phyloP scores from a whole-genome alignment of 2,797 vertebrate genomes.

The Rhinophrynus dorsalis region DNA sequence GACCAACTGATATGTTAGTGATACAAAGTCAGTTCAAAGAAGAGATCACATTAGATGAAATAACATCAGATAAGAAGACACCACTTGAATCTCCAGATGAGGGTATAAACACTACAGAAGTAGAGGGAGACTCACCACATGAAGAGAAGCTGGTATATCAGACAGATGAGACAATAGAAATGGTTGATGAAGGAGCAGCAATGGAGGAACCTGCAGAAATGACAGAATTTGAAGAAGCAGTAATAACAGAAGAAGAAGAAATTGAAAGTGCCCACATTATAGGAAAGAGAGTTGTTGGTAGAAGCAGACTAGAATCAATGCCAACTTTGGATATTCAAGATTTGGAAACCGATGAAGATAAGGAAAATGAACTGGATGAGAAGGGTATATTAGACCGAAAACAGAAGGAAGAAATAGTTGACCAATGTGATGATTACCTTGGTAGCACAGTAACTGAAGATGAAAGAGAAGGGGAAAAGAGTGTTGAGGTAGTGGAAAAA shows the following conservation, averaged over 20 bases:
- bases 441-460: conserved; percentile 68
- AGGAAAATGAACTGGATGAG: conserved; percentile 59
- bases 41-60: conserved; percentile 52
- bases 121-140: conserved; percentile 58
- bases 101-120: conserved; percentile 56
- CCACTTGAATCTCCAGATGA: conserved; percentile 63
- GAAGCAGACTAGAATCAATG: conserved; percentile 50
- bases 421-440: conserved; percentile 62
- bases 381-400: conserved; percentile 72
- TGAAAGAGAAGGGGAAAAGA: conserved; percentile 76
- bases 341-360: conserved; percentile 61
- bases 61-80: conserved; percentile 58
- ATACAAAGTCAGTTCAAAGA: conserved; percentile 54
- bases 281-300: conserved; percentile 50
- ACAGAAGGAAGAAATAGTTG: conserved; percentile 71
- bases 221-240: conserved; percentile 59
- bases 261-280: conserved; percentile 23
- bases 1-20: conserved; percentile 41
- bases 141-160: conserved; percentile 54
- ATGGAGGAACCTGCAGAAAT: conserved; percentile 55
- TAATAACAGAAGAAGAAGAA: conserved; percentile 61
- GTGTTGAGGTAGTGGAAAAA: conserved; percentile 88
- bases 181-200: conserved; percentile 63
- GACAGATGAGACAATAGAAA: conserved; percentile 54
- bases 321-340: conserved; percentile 60